Evolutionary conservation across 2,113 vertebrate genomes (phyloP).

Genomic region (Rhinoderma darwinii): DNA sequence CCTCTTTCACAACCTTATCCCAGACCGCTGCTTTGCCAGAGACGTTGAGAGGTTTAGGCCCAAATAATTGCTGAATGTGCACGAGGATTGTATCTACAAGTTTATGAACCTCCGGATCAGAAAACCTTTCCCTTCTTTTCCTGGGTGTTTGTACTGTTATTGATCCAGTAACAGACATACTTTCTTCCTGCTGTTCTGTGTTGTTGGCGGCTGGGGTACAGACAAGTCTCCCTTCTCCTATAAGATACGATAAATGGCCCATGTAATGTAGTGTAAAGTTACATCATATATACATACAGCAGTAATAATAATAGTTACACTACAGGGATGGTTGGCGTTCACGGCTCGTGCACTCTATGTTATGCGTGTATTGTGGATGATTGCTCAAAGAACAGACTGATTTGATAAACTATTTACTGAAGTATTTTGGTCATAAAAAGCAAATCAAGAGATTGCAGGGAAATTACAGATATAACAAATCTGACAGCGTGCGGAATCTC

Average conservation of each 20-base stretch:
- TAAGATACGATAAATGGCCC: not conserved
- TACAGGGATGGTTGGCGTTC: no score
- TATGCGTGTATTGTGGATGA: no score
- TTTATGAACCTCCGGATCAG: not conserved
- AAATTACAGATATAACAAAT: no score
- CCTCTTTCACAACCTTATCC: not conserved
- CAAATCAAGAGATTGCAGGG: no score
- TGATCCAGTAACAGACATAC: not conserved
- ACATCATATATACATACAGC: not conserved
- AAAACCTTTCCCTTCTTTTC: constrained; percentile 19
- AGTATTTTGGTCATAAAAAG: no score
- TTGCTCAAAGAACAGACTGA: no score
- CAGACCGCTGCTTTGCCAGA: not conserved
- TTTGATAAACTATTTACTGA: no score
- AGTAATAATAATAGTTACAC: not conserved
- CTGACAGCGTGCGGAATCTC: no score
- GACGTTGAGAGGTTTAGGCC: not conserved
- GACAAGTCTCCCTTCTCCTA: not conserved
- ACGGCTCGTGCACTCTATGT: no score
- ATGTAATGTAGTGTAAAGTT: not conserved
- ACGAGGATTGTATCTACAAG: constrained; percentile 14
- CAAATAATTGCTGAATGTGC: constrained; percentile 7
- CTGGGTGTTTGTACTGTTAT: constrained; percentile 5
- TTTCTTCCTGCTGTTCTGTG: not conserved
- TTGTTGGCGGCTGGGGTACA: not conserved